phyloP scores from a whole-genome alignment of 2,888 invertebrate genomes.

The Pseudanteris insignis region DNA sequence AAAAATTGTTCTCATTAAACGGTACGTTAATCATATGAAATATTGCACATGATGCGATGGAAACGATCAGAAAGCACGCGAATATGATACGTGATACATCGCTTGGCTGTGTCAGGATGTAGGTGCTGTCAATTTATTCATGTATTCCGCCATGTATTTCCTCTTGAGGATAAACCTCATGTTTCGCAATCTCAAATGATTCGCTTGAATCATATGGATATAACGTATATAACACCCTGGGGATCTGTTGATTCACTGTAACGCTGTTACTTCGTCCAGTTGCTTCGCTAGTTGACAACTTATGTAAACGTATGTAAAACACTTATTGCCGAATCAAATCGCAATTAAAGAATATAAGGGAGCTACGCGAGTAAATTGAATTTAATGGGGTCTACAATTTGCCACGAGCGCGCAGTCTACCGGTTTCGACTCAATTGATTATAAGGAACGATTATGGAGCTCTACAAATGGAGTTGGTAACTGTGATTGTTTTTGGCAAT shows the following conservation, averaged over 20 bases:
- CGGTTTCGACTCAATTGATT: no score
- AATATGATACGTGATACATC: conserved; percentile 40
- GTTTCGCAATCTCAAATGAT: conserved; percentile 45
- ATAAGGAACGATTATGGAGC: no score
- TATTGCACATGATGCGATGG: conserved; percentile 21
- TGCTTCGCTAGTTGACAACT: conserved; percentile 21
- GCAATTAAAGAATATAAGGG: conserved; percentile 4
- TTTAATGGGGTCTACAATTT: not conserved
- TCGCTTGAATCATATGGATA: conserved; percentile 45
- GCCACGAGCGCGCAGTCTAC: not conserved
- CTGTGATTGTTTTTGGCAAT: not conserved
- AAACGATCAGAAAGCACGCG: conserved; percentile 37
- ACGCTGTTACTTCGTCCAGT: conserved; percentile 35
- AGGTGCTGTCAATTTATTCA: conserved; percentile 45
- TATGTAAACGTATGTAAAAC: conserved; percentile 20
- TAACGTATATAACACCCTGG: conserved; percentile 40
- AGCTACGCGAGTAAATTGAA: not conserved
- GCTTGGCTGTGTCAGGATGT: conserved; percentile 28
- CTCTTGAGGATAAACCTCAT: conserved; percentile 45
- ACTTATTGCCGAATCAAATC: conserved; percentile 30
- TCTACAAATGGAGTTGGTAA: no score
- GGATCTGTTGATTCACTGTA: conserved; percentile 38
- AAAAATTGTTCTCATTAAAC: conserved; percentile 23
- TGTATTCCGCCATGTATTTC: conserved; percentile 44
- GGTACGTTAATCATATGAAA: conserved; percentile 21